Percentiles rank a stretch among this genome's conserved stretches.
Conservation (phyloP, 2,797 vertebrate species). For the Erpetoichthys calabaricus region DNA sequence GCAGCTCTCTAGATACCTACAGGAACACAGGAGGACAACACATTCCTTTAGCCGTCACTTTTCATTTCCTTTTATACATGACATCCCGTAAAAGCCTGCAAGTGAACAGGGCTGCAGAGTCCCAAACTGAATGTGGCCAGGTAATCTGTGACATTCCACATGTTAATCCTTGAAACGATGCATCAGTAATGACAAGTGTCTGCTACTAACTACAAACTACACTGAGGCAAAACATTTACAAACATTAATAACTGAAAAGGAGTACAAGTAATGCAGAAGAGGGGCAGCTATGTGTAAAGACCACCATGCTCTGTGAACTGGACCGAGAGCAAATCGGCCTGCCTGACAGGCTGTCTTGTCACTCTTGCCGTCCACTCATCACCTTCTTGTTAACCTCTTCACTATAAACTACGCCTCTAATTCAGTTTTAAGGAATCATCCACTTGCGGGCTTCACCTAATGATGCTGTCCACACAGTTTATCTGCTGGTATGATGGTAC, state of each 20-base stretch:
- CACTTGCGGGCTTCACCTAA: slow-evolving; percentile 45
- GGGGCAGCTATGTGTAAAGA: no score
- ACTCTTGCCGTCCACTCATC: no score
- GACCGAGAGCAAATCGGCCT: no score
- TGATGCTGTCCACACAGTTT: slow-evolving; percentile 75
- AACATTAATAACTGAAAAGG: no score
- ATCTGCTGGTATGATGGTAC: slow-evolving; percentile 84
- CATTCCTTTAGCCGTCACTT: neutral
- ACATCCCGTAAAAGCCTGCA: neutral
- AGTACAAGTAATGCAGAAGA: no score
- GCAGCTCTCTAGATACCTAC: slow-evolving; percentile 73
- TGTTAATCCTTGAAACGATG: no score
- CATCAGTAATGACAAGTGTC: no score
- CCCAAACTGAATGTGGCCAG: neutral
- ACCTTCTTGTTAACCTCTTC: neutral
- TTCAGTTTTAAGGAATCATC: neutral
- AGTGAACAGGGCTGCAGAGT: neutral
- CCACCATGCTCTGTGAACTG: no score
- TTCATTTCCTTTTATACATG: neutral
- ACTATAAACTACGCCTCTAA: neutral
- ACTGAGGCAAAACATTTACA: no score
- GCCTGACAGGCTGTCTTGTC: no score
- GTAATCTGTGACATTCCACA: no score
- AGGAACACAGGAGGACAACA: slow-evolving; percentile 6
- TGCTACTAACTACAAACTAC: no score